Evolutionary conservation across 92 coral and sea anemone genomes (phyloP).

Genomic region (Palythoa grandiflora): DNA sequence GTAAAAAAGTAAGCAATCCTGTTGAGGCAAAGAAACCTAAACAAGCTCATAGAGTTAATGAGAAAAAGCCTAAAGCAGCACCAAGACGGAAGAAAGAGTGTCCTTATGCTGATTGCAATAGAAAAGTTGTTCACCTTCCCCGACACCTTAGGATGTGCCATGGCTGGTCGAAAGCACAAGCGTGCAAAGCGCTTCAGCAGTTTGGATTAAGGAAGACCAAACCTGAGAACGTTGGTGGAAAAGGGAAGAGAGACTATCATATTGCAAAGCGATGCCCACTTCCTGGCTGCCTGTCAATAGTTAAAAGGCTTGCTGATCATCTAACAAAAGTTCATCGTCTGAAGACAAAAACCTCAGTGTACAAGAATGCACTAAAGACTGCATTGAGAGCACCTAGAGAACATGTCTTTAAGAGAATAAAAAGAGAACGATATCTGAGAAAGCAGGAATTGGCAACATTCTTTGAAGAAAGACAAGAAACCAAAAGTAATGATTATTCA

Average conservation of each 20-base stretch:
- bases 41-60: background rate
- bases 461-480: conserved; percentile 17
- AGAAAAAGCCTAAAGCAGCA: background rate
- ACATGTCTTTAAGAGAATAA: background rate
- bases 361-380: conserved; percentile 14
- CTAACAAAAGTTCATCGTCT: conserved; percentile 50
- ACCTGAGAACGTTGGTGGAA: background rate
- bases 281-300: conserved; percentile 46
- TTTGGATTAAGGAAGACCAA: conserved; percentile 10
- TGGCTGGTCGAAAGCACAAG: conserved; percentile 52
- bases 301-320: conserved; percentile 50
- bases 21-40: background rate
- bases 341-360: conserved; percentile 19
- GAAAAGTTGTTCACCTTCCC: conserved; percentile 53
- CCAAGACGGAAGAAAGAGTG: conserved; percentile 28
- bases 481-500: conserved; percentile 13
- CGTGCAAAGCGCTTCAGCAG: conserved; percentile 26
- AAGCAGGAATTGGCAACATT: conserved; percentile 22
- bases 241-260: conserved; percentile 52
- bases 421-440: background rate
- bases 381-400: conserved; percentile 14
- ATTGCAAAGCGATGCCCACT: conserved; percentile 47
- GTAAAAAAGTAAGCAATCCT: background rate
- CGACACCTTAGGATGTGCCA: conserved; percentile 54
- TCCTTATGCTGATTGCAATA: conserved; percentile 32